phyloP scores from a whole-genome alignment of 2,113 vertebrate genomes.

The Eulemur rufifrons region DNA sequence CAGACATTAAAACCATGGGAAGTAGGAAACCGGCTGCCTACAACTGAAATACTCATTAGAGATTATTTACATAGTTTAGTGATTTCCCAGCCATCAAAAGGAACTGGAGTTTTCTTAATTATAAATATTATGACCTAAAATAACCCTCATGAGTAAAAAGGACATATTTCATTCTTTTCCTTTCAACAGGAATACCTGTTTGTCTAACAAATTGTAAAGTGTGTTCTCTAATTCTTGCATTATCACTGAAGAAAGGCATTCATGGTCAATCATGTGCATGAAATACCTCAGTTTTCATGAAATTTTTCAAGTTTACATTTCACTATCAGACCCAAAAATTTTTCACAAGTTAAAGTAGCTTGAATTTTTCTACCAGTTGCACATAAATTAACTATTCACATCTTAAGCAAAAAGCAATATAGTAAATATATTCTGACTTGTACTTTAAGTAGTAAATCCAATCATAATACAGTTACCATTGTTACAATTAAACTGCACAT shows the following conservation, averaged over 20 bases:
- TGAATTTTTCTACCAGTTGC: background rate
- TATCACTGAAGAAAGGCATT: background rate
- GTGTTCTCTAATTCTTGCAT: background rate
- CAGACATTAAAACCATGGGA: conserved; percentile 22
- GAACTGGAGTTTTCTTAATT: conserved; percentile 54
- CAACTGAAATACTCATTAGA: background rate
- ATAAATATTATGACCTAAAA: conserved; percentile 66
- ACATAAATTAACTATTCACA: background rate
- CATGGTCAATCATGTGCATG: background rate
- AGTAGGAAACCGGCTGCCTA: background rate
- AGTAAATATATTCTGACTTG: background rate
- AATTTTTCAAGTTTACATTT: background rate
- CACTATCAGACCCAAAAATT: background rate
- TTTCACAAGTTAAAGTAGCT: background rate
- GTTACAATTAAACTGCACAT: background rate
- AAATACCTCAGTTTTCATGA: background rate
- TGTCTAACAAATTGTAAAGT: conserved; percentile 30
- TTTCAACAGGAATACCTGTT: conserved; percentile 41
- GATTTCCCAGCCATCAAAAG: conserved; percentile 58
- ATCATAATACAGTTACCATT: background rate
- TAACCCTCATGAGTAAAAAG: background rate
- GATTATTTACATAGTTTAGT: conserved; percentile 66
- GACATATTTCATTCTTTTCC: background rate
- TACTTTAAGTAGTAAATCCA: background rate
- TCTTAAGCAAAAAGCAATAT: background rate